Base-by-base conservation (phyloP, 2,797 vertebrate species). In the Cephalopachus bancanus region DNA sequence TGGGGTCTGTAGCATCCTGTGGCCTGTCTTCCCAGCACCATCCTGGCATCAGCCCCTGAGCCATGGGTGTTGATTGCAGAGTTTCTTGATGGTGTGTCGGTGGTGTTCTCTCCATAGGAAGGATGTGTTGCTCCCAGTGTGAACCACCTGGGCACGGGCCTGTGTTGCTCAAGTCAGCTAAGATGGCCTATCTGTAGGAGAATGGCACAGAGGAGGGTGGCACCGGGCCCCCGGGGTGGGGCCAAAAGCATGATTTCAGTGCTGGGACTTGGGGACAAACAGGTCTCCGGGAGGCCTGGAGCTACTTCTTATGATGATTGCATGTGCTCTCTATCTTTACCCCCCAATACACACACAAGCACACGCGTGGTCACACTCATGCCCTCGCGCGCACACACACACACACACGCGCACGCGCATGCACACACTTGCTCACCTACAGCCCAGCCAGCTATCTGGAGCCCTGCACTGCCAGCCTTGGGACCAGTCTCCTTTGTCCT, bases 11-110 rank as follows among this genome's bases (percentile, higher is more conserved):
- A 4, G 7, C 8, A 7, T 69, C 33, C 62, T 30, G 0, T 7
- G 53, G 20, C 55, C 28, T 28, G 1, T 10, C 14, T 16, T 0
- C 22, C 24, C 59, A 51, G 71, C 0, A 0, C 37, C 30, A 5
- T 19, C 51, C 59, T 51, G 5, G 26, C 19, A 1, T 44, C 16
- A 28, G 33, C 24, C 55, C 74, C 83, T 5, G 0, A 16, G 20
- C 14, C 28, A 1, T 0, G 10, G 14, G 53, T 49, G 55, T 49
- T 14, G 8, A 11, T 2, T 37, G 33, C 72, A 19, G 3, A 4
- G 53, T 64, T 60, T 89, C 87, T 30, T 30, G 49, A 37, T 22
- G 15, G 10, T 19, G 12, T 51, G 1, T 62, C 33, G 55, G 37
- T 0, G 22, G 20, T 20, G 14, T 44, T 3, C 3, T 71, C 24